These are phyloP conservation scores for Microhierax caerulescens DNA, from an alignment of 2,797 vertebrate genomes.

Conservation along the genomic window DNA sequence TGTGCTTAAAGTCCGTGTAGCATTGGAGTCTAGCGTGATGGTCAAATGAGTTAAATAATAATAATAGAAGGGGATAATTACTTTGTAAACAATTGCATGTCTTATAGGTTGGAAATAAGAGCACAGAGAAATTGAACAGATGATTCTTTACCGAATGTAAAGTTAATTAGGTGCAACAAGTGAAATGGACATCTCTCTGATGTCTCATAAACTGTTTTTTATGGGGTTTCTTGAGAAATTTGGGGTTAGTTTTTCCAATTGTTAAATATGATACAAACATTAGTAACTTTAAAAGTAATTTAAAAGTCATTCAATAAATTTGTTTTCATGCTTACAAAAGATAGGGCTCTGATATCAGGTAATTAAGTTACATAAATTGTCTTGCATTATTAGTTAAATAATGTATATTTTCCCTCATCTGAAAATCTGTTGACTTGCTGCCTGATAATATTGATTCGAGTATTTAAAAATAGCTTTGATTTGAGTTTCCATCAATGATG, in stretches of 20 bases:
- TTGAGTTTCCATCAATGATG: background rate
- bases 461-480: background rate
- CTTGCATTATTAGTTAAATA: background rate
- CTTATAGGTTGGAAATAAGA: background rate
- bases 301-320: background rate
- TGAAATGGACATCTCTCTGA: background rate
- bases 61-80: background rate
- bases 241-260: background rate
- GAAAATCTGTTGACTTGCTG: background rate
- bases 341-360: background rate
- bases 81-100: background rate
- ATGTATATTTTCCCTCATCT: background rate
- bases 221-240: background rate
- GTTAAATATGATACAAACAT: background rate
- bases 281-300: background rate
- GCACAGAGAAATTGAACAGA: background rate
- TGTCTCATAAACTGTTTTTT: background rate
- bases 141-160: background rate
- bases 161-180: conserved; percentile 22
- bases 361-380: background rate
- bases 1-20: accelerated
- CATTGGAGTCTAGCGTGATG: background rate
- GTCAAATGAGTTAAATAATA: background rate
- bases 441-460: background rate
- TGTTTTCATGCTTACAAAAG: background rate